Conservation (phyloP, 2,797 vertebrate species). For the Rhynchonycteris naso region DNA sequence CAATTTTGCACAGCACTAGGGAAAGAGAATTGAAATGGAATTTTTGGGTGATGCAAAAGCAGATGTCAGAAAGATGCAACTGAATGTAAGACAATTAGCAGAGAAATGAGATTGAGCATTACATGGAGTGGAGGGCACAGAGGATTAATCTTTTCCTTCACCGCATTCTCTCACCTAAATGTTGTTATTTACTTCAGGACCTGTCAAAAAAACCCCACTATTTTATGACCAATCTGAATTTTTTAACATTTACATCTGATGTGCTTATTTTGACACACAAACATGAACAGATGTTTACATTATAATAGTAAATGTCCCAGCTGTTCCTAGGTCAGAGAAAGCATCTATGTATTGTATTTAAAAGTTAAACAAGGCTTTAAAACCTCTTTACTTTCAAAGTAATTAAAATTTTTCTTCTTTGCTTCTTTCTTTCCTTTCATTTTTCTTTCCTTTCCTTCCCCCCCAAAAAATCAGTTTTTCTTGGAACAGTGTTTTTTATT, state of each 20-base stretch:
- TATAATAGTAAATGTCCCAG: conserved; percentile 80
- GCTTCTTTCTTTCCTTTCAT: neutral
- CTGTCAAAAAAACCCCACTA: conserved; percentile 59
- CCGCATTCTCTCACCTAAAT: neutral
- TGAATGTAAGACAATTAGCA: conserved; percentile 39
- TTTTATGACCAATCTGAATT: conserved; percentile 73
- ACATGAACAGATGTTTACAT: conserved; percentile 84
- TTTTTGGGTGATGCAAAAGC: conserved; percentile 61
- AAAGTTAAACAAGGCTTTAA: conserved; percentile 73
- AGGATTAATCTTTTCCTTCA: conserved; percentile 30
- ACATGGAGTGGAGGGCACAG: neutral
- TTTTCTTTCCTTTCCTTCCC: neutral
- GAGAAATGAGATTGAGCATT: neutral
- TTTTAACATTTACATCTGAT: conserved; percentile 77
- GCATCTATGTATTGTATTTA: conserved; percentile 81
- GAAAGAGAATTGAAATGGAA: conserved; percentile 65
- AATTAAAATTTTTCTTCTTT: neutral
- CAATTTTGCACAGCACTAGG: conserved; percentile 53
- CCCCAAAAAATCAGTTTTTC: neutral
- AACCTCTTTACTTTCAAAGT: conserved; percentile 35
- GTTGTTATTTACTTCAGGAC: neutral
- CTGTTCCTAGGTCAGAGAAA: conserved; percentile 75
- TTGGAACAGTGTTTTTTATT: neutral
- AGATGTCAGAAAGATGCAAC: conserved; percentile 59
- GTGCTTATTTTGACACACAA: conserved; percentile 79